Evolutionary conservation across 2,888 invertebrate species (phyloP).

Genomic region (Gastrophysa polygoni): DNA sequence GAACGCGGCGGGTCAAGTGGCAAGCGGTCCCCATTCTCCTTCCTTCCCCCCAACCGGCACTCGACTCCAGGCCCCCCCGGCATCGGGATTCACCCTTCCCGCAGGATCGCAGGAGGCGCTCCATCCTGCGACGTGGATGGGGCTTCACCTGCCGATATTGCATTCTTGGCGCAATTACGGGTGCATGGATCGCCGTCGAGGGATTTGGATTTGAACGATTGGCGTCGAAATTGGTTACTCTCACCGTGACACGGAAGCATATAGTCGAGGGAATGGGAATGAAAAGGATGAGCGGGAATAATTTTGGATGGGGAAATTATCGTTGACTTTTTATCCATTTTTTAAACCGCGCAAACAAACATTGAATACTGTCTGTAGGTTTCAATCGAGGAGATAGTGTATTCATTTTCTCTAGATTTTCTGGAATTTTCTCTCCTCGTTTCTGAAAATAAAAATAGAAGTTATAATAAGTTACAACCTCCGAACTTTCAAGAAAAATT

Average conservation of each 20-base stretch:
- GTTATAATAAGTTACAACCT: no score
- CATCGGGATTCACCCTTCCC: neutral
- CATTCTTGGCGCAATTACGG: conserved; percentile 29
- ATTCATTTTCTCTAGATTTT: no score
- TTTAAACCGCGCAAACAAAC: no score
- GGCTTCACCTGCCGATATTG: conserved; percentile 25
- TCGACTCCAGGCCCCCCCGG: conserved; percentile 1
- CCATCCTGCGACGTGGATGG: neutral
- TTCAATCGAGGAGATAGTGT: no score
- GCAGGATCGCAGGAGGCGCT: neutral
- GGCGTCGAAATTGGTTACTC: neutral
- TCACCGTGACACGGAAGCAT: no score
- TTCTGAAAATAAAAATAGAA: no score
- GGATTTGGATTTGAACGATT: neutral
- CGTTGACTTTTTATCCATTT: no score
- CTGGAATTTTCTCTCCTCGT: no score
- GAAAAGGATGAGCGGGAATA: no score
- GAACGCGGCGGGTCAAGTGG: conserved; percentile 53
- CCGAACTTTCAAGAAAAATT: no score
- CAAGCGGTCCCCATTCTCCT: conserved; percentile 36
- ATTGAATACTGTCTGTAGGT: no score
- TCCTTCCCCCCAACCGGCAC: conserved; percentile 4
- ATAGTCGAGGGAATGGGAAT: neutral
- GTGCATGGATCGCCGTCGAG: neutral
- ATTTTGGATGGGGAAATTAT: no score